Conservation (phyloP, 2,113 vertebrate genomes). For the Oncorhynchus nerka region DNA sequence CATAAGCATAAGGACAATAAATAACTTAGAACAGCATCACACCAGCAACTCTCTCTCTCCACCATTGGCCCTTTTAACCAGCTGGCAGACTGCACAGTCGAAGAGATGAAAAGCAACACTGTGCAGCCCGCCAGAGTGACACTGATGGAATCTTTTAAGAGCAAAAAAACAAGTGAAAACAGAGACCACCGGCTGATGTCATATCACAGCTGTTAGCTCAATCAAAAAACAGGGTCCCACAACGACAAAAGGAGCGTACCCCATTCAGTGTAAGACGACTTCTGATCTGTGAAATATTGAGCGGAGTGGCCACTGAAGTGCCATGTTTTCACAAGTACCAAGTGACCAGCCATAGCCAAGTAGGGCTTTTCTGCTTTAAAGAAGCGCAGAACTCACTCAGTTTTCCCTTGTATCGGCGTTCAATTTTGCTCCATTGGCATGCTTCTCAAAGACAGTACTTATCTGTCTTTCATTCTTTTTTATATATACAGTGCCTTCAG, state of each 20-base stretch:
- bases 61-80: conserved; percentile 54
- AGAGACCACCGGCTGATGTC: conserved; percentile 74
- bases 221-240: conserved; percentile 63
- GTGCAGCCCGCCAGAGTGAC: conserved; percentile 65
- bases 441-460: not conserved
- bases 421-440: conserved; percentile 50
- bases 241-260: conserved; percentile 56
- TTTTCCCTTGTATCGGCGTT: conserved; percentile 65
- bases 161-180: conserved; percentile 70
- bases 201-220: conserved; percentile 76
- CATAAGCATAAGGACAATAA: conserved; percentile 47
- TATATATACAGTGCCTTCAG: too few relatives aligned
- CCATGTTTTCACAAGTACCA: conserved; percentile 40
- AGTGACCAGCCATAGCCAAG: conserved; percentile 51
- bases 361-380: conserved; percentile 60
- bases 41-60: conserved; percentile 44
- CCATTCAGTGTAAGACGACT: conserved; percentile 52
- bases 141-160: conserved; percentile 78
- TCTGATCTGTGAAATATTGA: conserved; percentile 56
- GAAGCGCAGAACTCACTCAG: conserved; percentile 64
- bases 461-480: too few relatives aligned
- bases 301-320: conserved; percentile 50
- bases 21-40: conserved; percentile 45
- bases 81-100: conserved; percentile 63
- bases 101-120: conserved; percentile 75